Evolutionary conservation across 2,888 invertebrate species (phyloP), one percentile per base, ranked within the genome.

Genomic region (Spilarctia lutea): DNA sequence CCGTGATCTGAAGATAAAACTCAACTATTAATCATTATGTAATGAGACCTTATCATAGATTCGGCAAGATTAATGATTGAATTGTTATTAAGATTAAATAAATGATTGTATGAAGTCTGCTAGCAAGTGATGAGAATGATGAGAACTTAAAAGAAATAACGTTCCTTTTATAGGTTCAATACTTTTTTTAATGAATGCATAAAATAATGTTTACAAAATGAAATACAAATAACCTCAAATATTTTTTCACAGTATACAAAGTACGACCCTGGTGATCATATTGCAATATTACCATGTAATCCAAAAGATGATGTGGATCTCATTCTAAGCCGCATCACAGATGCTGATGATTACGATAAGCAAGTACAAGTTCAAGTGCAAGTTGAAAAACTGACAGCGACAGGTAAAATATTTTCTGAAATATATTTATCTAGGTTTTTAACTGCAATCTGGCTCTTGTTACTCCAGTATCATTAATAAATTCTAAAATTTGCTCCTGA

Each of bases 261-360:
- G 52, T 99, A 99, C 88, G 97, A 97, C 52, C 99, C 99, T 0
- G 99, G 99, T 0, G 99, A 99, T 92, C 99, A 99, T 90, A 97
- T 99, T 24, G 99, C 98, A 7, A 97, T 99, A n/a, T 97, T 98
- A 91, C 97, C 99, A 0, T 97, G 97, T 81, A 99, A 99, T 91
- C 96, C 97, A 65, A 93, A 94, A 27, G 97, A 98, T 80, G 94
- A 99, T 35, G 99, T 99, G 0, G 97, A 98, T 71, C 97, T 97
- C 56, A 96, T 99, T 72, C 90, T 99, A 66, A 91, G 96, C 52
- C 96, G 97, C 81, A 91, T 99, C 73, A 96, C 96, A 73, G 97
- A 97, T 27, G 96, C 97, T 27, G 96, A 97, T 16, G 96, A 97
- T 86, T 96, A 96, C 1, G 97, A 98, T 85, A 96, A 96, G 84